Evolutionary conservation across 1,140 invertebrate genomes (phyloP).

Genomic region (Euura lappo): DNA sequence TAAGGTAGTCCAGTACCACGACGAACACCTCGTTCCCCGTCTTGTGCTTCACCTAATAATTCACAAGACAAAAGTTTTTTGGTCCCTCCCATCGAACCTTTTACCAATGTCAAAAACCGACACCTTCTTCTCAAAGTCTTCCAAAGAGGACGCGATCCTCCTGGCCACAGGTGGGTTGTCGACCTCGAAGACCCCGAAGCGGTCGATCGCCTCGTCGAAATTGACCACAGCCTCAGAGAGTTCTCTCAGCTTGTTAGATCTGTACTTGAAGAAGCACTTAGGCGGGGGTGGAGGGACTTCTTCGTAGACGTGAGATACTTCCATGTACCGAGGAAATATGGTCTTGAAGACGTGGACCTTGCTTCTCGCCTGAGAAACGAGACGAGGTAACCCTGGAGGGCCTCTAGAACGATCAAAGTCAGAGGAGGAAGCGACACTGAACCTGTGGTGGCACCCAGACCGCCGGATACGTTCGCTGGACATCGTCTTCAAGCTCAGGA

Average conservation of each 20-base stretch:
- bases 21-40: constrained; percentile 45
- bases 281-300: constrained; percentile 35
- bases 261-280: constrained; percentile 47
- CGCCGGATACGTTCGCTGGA: constrained; percentile 27
- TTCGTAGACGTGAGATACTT: constrained; percentile 1
- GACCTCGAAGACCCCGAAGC: constrained; percentile 46
- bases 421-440: background rate
- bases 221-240: constrained; percentile 32
- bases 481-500: constrained; percentile 28
- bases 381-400: constrained; percentile 22
- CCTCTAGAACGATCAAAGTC: background rate
- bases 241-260: constrained; percentile 24
- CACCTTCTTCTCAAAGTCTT: constrained; percentile 46
- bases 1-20: constrained; percentile 36
- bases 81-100: background rate
- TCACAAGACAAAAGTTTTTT: background rate
- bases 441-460: constrained; percentile 27
- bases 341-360: constrained; percentile 49
- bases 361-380: constrained; percentile 43
- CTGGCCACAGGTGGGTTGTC: constrained; percentile 37
- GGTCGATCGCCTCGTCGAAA: constrained; percentile 28
- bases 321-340: constrained; percentile 27
- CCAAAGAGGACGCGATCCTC: constrained; percentile 37
- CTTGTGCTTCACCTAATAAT: constrained; percentile 37
- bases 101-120: constrained; percentile 14